Evolutionary conservation across 1,140 invertebrate genomes (phyloP), one percentile per base, ranked within the genome.

Genomic region (Bombus difficillimus): DNA sequence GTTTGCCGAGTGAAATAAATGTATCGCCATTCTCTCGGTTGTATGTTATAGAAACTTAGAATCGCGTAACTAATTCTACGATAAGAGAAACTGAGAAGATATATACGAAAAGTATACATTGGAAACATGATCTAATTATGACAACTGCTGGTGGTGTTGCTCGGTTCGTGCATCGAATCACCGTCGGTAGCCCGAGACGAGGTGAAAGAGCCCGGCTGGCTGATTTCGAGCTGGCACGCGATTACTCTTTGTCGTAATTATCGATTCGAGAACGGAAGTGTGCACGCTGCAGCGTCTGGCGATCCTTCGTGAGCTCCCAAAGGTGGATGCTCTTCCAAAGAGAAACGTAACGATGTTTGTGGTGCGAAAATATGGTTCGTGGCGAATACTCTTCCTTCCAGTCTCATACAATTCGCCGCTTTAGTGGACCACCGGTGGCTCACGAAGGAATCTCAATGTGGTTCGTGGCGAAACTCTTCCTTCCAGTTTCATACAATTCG

Each of bases 191-290:
- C 57, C 28, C 37, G 75, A 43, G 59, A 78, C 39, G 37, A 39
- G 59, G 59, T 22, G 59, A 64, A 64, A 78, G 76, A 78, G 75
- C 75, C 15, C 12, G 28, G 15, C 57, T 28, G 59, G 59, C n/a
- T 78, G 76, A 78, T 78, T 78, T 78, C 76, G 37, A 78, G 59
- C 39, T 64, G 76, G 76, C 76, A 78, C 76, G 76, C 76, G 76
- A 78, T 78, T 78, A 78, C 39, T 78, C 76, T 78, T 78, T 78
- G 76, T 78, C 59, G 76, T 78, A 78, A 78, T 78, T 78, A 78
- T 78, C 76, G 76, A 78, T 78, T 78, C 59, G 57, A 28, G 75
- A 77, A 62, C 75, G 75, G 47, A 57, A 75, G 73, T 18, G 69
- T 39, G 69, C 25, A 41, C 37, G 69, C 69, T 28, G 37, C 8